These are phyloP conservation scores for Lepus timidus DNA, from an alignment of 2,113 vertebrate species.

Conservation along the genomic window DNA sequence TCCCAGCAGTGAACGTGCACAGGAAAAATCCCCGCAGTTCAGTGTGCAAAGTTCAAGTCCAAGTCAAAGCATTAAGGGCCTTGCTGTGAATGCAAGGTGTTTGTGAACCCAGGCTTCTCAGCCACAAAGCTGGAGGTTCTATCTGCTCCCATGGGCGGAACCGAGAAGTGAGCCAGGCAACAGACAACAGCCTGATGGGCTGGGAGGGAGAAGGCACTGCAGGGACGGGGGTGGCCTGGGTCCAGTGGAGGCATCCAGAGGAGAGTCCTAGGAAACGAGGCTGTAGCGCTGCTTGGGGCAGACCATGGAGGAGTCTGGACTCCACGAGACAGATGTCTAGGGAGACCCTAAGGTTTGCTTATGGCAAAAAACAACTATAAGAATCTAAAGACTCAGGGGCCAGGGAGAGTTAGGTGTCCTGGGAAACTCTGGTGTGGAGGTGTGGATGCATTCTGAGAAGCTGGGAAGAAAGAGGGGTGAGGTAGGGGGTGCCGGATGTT, in stretches of 20 bases:
- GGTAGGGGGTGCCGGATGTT: not conserved
- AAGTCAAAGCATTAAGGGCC: not conserved
- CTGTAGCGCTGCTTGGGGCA: not conserved
- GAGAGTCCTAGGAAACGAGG: not conserved
- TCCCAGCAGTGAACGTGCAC: not conserved
- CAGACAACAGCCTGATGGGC: not conserved
- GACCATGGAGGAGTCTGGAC: not conserved
- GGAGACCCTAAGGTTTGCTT: not conserved
- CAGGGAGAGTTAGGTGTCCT: not conserved
- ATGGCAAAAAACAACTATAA: conserved; percentile 2
- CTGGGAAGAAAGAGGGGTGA: not conserved
- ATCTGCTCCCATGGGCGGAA: not conserved
- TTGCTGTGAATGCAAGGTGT: too few relatives aligned
- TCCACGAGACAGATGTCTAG: not conserved
- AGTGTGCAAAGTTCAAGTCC: not conserved
- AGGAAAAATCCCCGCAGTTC: not conserved
- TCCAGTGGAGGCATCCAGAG: not conserved
- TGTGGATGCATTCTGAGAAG: not conserved
- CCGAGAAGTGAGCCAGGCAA: not conserved
- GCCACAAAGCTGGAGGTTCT: not conserved
- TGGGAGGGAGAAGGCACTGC: not conserved
- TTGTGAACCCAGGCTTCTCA: not conserved
- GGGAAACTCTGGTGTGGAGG: not conserved
- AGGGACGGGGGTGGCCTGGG: not conserved
- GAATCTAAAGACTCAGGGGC: not conserved